Base-by-base conservation (phyloP, 2,113 vertebrate species). In the Pampusana beccarii region DNA sequence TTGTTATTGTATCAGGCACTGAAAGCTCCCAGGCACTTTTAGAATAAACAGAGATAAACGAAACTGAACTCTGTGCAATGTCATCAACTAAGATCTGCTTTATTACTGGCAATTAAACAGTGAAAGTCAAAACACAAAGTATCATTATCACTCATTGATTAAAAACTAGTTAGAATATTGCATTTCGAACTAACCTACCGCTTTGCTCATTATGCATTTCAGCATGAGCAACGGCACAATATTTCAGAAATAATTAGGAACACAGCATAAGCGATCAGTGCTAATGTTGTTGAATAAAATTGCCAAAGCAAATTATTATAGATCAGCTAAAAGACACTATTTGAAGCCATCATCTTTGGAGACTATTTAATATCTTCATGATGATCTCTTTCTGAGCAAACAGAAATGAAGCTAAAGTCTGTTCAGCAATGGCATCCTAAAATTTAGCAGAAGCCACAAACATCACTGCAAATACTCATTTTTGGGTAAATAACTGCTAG, bases 71-170 rank as follows among this genome's bases (percentile, higher is more conserved):
- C 90, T 36, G 84, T 65, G 93, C 51, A 96, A 93, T 88, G 92
- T 91, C 95, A 85, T 81, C 90, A 91, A 18, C 78, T 69, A 92
- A 90, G 66, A 79, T 80, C 78, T 93, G 83, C 80, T 93, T 96
- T 89, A 95, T 93, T 91, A 62, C 80, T 83, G 83, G 86, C 95
- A 97, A 96, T 96, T 97, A 95, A 94, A 88, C 60, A 91, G 86
- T 70, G 88, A 95, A 96, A 96, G 94, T 96, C 95, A 95, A 96
- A 97, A 92, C 88, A 95, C 80, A 79, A 67, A 86, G 90, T 89
- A 91, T 95, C 93, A 81, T 96, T 97, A 94, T 94, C 90, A 86
- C 82, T 95, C 92, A 96, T 96, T 93, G 92, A 96, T 97, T 96
- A 97, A 93, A 89, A 95, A 65, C 89, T 92, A 79, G 83, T 91